Percentiles rank a stretch among this genome's conserved stretches.
Conservation (phyloP, 2,797 vertebrate species). For the Phoxinus dragarum region DNA sequence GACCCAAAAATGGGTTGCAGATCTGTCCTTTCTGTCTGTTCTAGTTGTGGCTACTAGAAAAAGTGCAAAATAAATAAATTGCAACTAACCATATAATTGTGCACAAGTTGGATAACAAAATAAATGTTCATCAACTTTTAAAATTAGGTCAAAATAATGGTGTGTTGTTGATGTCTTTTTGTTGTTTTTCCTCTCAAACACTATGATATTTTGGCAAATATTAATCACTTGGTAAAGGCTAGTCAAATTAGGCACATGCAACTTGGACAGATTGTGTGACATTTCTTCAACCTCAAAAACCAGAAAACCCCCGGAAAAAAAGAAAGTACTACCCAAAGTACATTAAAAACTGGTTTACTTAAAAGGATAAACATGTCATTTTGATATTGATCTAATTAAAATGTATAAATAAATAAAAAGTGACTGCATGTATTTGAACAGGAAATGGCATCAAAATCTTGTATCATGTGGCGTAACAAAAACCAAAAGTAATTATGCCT, state of each 20-base stretch:
- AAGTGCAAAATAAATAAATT: neutral
- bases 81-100: neutral
- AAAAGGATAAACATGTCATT: neutral
- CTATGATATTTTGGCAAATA: neutral
- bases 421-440: neutral
- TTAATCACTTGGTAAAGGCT: neutral
- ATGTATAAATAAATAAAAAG: neutral
- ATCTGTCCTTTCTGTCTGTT: constrained; percentile 25
- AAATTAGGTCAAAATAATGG: neutral
- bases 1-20: constrained; percentile 8
- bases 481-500: neutral
- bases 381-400: neutral
- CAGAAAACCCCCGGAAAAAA: constrained; percentile 2
- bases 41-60: constrained; percentile 13
- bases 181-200: neutral
- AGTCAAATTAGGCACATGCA: neutral
- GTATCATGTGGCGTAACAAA: neutral
- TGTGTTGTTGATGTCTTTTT: neutral
- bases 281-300: constrained; percentile 5
- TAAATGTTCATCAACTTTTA: neutral
- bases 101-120: neutral
- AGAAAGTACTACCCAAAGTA: neutral
- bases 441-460: neutral
- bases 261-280: neutral
- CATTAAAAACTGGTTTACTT: constrained; percentile 1